These are phyloP conservation scores for Andrena fulva DNA, from an alignment of 2,888 invertebrate genomes.

Conservation along the genomic window DNA sequence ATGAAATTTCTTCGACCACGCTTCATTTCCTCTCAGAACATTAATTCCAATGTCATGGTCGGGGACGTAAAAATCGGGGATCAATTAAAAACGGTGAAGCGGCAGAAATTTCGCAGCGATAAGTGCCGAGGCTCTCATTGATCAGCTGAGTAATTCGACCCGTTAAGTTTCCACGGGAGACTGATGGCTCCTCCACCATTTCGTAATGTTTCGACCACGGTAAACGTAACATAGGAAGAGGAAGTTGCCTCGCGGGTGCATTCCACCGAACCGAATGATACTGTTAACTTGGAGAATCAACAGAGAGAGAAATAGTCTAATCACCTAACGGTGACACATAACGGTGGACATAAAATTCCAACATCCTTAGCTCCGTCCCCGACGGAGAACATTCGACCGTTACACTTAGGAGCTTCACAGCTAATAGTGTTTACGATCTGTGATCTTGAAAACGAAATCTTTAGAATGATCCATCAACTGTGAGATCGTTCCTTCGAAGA, in stretches of 20 bases:
- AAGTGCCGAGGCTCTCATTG: not conserved
- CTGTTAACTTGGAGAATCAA: slow-evolving; percentile 42
- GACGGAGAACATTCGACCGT: not conserved
- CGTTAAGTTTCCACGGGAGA: slow-evolving; percentile 19
- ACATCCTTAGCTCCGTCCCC: slow-evolving; percentile 7
- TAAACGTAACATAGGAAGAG: not conserved
- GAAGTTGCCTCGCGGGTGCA: not conserved
- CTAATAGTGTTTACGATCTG: slow-evolving; percentile 9
- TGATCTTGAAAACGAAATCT: not conserved
- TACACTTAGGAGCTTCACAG: not conserved
- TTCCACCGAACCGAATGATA: slow-evolving; percentile 1
- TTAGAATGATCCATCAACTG: not conserved
- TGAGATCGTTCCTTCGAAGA: not conserved
- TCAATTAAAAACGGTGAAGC: slow-evolving; percentile 44
- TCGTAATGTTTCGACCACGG: not conserved
- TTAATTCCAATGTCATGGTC: not conserved
- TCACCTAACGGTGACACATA: slow-evolving; percentile 45
- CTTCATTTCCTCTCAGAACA: slow-evolving; percentile 3
- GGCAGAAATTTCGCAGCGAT: slow-evolving; percentile 32
- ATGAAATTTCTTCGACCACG: not conserved
- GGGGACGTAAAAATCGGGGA: not conserved
- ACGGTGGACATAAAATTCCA: slow-evolving; percentile 36
- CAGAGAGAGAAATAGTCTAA: slow-evolving; percentile 33
- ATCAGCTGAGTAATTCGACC: slow-evolving; percentile 8
- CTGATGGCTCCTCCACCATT: not conserved